Percentiles rank a stretch among this genome's conserved stretches.
phyloP scores from a whole-genome alignment of 2,888 invertebrate genomes.

The Scaptomyza tumidula region DNA sequence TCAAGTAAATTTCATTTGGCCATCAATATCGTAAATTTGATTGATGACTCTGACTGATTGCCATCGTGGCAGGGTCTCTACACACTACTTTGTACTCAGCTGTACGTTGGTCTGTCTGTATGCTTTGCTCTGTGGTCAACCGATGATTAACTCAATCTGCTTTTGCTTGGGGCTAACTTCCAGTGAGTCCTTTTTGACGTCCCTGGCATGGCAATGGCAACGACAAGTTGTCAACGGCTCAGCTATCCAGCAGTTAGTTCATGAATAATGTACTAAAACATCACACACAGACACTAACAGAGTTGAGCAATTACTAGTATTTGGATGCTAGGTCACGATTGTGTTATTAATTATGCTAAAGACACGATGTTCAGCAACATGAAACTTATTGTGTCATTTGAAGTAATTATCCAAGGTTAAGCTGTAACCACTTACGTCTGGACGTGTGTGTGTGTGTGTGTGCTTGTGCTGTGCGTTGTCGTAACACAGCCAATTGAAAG shows the following conservation, averaged over 20 bases:
- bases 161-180: slow-evolving; percentile 47
- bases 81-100: slow-evolving; percentile 2
- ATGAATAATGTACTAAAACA: slow-evolving; percentile 61
- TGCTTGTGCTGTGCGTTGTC: slow-evolving; percentile 6
- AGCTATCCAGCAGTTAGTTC: slow-evolving; percentile 45
- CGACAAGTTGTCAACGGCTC: slow-evolving; percentile 57
- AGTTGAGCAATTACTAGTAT: too few relatives aligned
- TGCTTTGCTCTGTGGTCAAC: slow-evolving; percentile 46
- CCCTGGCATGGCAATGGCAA: slow-evolving; percentile 35
- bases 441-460: slow-evolving; percentile 15
- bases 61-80: slow-evolving; percentile 31
- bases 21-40: slow-evolving; percentile 51
- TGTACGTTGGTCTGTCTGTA: slow-evolving; percentile 4
- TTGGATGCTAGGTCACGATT: slow-evolving; percentile 39
- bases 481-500: slow-evolving; percentile 28
- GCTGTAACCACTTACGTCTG: slow-evolving; percentile 24
- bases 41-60: slow-evolving; percentile 67
- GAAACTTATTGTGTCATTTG: slow-evolving; percentile 64
- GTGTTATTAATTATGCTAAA: slow-evolving; percentile 64
- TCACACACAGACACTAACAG: slow-evolving; percentile 9
- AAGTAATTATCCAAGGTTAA: slow-evolving; percentile 66
- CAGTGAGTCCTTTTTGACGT: slow-evolving; percentile 34
- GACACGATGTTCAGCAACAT: slow-evolving; percentile 42
- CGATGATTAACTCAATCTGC: slow-evolving; percentile 72
- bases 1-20: slow-evolving; percentile 45